Conservation (phyloP, 2,888 invertebrate genomes). For the Tipula unca region DNA sequence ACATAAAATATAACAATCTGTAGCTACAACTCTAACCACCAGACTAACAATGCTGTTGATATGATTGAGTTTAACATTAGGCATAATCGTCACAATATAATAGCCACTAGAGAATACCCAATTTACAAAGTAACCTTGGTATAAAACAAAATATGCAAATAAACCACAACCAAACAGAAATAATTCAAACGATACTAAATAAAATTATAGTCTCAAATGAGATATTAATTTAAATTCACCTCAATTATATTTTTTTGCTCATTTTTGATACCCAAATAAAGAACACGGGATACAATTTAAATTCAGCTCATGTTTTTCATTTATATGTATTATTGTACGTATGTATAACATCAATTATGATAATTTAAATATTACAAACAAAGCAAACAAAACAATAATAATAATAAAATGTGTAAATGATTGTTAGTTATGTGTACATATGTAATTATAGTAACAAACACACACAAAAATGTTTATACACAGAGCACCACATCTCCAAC, state of each 20-base stretch:
- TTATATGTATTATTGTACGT: neutral
- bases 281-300: neutral
- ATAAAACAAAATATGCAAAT: neutral
- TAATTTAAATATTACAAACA: constrained; percentile 1
- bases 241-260: neutral
- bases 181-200: neutral
- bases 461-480: neutral
- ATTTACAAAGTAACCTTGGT: too few species aligned
- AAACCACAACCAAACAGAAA: neutral
- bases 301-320: neutral
- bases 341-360: constrained; percentile 9
- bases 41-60: too few species aligned
- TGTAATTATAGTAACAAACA: neutral
- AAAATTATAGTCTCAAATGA: neutral
- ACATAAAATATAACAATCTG: too few species aligned
- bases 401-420: neutral
- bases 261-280: neutral
- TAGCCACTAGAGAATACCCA: too few species aligned
- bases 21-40: too few species aligned
- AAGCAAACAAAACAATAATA: neutral
- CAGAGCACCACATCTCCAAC: neutral
- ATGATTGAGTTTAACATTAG: too few species aligned
- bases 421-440: neutral
- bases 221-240: neutral
- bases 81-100: too few species aligned